phyloP scores from a whole-genome alignment of 2,113 vertebrate species.

The Theristicus caerulescens region DNA sequence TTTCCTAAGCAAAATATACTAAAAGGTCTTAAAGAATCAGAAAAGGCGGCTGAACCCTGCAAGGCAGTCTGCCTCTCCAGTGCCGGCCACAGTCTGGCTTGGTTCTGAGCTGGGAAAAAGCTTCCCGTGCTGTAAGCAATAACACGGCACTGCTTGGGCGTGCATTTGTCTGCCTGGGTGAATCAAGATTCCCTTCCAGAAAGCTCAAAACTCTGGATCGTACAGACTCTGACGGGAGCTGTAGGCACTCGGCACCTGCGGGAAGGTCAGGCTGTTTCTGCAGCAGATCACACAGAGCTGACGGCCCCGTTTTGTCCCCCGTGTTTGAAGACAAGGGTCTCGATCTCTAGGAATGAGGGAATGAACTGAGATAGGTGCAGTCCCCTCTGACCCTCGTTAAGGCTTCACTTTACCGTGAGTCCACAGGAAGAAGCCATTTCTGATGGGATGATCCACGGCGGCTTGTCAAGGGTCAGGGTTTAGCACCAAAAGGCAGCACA shows the following conservation, averaged over 20 bases:
- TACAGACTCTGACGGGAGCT: not conserved
- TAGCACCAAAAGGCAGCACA: not conserved
- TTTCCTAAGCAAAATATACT: not conserved
- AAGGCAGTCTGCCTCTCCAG: not conserved
- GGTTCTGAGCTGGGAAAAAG: not conserved
- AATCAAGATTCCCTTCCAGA: not conserved
- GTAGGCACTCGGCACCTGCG: not conserved
- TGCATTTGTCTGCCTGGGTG: no score
- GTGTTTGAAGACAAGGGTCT: not conserved
- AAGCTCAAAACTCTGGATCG: not conserved
- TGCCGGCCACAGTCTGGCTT: not conserved
- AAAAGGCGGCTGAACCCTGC: not conserved
- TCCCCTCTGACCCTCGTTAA: not conserved
- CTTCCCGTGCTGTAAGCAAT: rapidly evolving
- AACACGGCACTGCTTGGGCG: not conserved
- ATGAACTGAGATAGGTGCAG: not conserved
- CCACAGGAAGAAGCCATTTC: not conserved
- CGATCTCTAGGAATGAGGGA: not conserved
- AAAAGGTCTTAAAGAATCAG: not conserved
- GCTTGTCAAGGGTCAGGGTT: not conserved
- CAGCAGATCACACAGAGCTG: not conserved
- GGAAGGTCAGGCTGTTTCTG: not conserved
- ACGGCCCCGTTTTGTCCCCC: not conserved
- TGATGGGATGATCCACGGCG: not conserved
- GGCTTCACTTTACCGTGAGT: not conserved